These are phyloP conservation scores for Merodon equestris DNA, from an alignment of 2,888 invertebrate genomes.

Conservation along the genomic window DNA sequence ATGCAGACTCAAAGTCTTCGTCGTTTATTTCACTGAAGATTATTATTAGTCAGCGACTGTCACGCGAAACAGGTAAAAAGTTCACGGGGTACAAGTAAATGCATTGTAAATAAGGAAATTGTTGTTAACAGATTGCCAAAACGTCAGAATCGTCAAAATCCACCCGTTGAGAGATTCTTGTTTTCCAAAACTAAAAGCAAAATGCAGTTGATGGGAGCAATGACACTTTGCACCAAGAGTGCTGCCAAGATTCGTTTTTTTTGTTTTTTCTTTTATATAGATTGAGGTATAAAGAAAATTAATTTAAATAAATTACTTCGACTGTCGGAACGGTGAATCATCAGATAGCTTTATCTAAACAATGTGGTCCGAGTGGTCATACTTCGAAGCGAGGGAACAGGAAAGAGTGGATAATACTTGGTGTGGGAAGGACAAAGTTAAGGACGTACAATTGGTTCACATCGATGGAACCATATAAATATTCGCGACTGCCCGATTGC, in stretches of 20 bases:
- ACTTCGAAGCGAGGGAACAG: too few species aligned
- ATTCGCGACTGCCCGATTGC: too few species aligned
- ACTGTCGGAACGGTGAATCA: too few species aligned
- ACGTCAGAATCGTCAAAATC: slow-evolving; percentile 24
- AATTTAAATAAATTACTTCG: too few species aligned
- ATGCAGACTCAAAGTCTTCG: too few species aligned
- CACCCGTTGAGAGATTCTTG: neutral
- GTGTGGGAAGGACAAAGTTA: too few species aligned
- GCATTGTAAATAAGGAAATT: slow-evolving; percentile 10
- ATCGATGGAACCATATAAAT: too few species aligned
- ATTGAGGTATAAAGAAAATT: neutral
- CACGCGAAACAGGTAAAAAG: neutral
- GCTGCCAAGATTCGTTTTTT: slow-evolving; percentile 18
- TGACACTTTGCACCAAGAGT: slow-evolving; percentile 15
- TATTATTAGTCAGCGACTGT: neutral
- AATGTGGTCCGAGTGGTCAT: too few species aligned
- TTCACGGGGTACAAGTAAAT: neutral
- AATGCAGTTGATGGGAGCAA: slow-evolving; percentile 10
- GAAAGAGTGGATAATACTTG: too few species aligned
- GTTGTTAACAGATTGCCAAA: slow-evolving; percentile 22
- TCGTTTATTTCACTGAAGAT: neutral
- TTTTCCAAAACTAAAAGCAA: slow-evolving; percentile 5
- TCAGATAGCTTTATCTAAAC: too few species aligned
- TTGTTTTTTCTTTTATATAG: too few species aligned
- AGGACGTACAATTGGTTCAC: too few species aligned